Base-by-base conservation (phyloP, 1,140 invertebrate genomes). In the Drosophila kikkawai region DNA sequence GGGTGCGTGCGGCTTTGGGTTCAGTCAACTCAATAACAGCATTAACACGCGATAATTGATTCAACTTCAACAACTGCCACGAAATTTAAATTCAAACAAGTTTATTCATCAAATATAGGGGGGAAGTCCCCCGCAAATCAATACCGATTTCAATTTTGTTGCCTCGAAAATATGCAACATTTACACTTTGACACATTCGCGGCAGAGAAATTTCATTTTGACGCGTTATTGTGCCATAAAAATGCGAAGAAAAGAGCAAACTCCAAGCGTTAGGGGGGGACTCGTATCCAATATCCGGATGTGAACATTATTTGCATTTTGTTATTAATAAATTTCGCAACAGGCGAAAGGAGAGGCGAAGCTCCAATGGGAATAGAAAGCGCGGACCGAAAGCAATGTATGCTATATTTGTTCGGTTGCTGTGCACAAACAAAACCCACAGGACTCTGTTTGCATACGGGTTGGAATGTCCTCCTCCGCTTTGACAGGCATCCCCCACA, bases 251-350 rank as follows among this genome's bases (percentile, higher is more conserved):
- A 81, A 60, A 44, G 55, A 56, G 59, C 39, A 26, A 41, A 36
- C 45, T 44, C 26, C 13, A 11, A 42, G 15, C 17, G 29, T 15
- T 17, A 6, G 12, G 34, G 51, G 51, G 34, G 12, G 26, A 39
- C 37, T 32, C 44, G 44, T 22, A 61, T 73, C 22, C 55, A 44
- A 50, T 50, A 48, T 59, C 55, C 59, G 50, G 42, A 53, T 59
- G 53, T 19, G 42, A 73, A 41, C 50, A 75, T 71, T 85, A 81
- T 85, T 85, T 85, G 78, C 82, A 85, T 85, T 85, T 81, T 85
- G 82, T 85, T 85, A 85, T 85, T 85, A 85, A 85, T 85, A 81
- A 85, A 83, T 80, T 73, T 76, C 32, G 71, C 44, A 83, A 57
- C 66, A 58, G 57, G 70, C 59, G 44, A 65, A 56, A 61, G 67